Evolutionary conservation across 1,140 invertebrate species (phyloP), one percentile per base, ranked within the genome.

Genomic region (Diachasmimorpha longicaudata): DNA sequence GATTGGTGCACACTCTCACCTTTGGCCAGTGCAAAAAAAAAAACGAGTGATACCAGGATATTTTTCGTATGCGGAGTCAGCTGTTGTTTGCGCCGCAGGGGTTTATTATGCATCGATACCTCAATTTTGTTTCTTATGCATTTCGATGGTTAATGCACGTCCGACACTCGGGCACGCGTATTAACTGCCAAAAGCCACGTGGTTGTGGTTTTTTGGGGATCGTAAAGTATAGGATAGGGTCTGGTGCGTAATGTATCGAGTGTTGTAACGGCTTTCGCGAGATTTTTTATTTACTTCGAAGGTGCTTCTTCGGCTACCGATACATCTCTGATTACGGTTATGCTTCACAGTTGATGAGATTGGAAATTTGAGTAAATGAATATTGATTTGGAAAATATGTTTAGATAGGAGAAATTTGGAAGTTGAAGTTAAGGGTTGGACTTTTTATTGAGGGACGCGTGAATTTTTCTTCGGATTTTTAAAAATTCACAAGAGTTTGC

Each of bases 1-100:
- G 44, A 71, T 66, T 39, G 58, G 31, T 42, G 46, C 25, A 31
- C 42, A 46, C 44, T 71, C 39, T 69, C 67, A 69, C 36, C 67
- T 69, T 21, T 69, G 48, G 5, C 48, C 48, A 52, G 21, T 55
- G n/a, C 10, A 42, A 48, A 25, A 48, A 37, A 46, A 72, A 72
- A 52, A 52, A 16, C 14, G 14, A 52, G 48, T 52, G 14, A 52
- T 52, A 9, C 48, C 6, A 14, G n/a, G 6, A 52, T 6, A 16
- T 16, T 52, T 52, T 52, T 19, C 48, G 16, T 52, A 52, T 52
- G 48, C 48, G 9, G 4, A 52, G 48, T 52, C 48, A 52, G 48
- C 48, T 52, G 48, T 52, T 52, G 48, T 52, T 14, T 52, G 16
- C 48, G 48, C 48, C 48, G 9, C 48, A 16, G 48, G 48, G 48